Conservation (phyloP, 2,797 vertebrate species). For the Diplodus puntazzo region DNA sequence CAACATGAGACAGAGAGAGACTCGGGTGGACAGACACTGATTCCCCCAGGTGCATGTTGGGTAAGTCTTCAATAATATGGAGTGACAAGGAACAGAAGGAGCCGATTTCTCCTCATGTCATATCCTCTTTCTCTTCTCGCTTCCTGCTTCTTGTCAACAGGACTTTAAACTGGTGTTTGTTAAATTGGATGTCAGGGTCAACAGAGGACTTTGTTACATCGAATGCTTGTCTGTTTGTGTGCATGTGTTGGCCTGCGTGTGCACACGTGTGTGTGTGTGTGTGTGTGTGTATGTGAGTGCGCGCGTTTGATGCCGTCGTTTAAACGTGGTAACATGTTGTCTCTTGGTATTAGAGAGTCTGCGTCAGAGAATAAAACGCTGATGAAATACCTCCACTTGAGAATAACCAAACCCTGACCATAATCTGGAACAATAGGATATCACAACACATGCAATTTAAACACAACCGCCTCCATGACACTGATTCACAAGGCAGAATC, state of each 20-base stretch:
- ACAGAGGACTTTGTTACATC: conserved; percentile 81
- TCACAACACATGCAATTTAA: conserved; percentile 28
- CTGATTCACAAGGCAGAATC: conserved; percentile 44
- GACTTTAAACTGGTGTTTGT: conserved; percentile 87
- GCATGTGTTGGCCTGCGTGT: conserved; percentile 42
- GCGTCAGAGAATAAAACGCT: conserved; percentile 29
- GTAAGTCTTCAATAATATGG: conserved; percentile 88
- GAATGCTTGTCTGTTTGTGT: conserved; percentile 70
- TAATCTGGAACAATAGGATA: neutral
- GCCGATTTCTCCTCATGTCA: conserved; percentile 87
- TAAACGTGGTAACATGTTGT: conserved; percentile 71
- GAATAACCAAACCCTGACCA: conserved; percentile 6
- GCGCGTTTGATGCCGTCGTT: conserved; percentile 45
- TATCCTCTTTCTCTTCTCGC: conserved; percentile 86
- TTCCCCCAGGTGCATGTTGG: conserved; percentile 88
- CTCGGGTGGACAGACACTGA: conserved; percentile 85
- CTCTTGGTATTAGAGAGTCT: conserved; percentile 56
- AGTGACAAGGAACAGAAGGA: conserved; percentile 89
- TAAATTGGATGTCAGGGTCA: conserved; percentile 85
- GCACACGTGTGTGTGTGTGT: conserved; percentile 9
- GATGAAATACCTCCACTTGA: conserved; percentile 29
- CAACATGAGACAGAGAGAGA: conserved; percentile 78
- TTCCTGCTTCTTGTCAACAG: conserved; percentile 86
- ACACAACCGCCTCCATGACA: conserved; percentile 28
- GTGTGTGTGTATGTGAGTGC: neutral